Conservation (phyloP, 2,113 vertebrate species). For the Cricetomys ansorgei region DNA sequence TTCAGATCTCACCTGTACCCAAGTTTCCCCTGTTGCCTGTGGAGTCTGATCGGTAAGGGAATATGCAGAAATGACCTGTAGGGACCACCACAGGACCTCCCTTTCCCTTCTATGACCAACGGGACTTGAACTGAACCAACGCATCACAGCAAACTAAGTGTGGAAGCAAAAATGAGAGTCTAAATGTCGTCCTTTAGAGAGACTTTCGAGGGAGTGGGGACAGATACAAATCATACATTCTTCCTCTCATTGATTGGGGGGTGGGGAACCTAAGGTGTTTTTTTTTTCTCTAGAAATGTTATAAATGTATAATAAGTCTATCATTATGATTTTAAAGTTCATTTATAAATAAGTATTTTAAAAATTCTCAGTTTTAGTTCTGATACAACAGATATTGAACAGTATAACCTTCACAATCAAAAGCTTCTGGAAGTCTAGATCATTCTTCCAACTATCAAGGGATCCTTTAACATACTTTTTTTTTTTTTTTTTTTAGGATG, state of each 20-base stretch:
- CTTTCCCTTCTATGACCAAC: constrained; percentile 2
- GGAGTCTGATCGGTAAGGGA: background rate
- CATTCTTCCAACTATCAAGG: constrained; percentile 48
- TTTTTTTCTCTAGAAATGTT: constrained; percentile 15
- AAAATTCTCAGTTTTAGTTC: constrained; percentile 44
- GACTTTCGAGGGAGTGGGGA: background rate
- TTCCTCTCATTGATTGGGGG: background rate
- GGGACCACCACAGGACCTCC: background rate
- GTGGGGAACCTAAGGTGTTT: background rate
- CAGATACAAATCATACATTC: background rate
- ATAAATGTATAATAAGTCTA: background rate
- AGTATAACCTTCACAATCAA: constrained; percentile 18
- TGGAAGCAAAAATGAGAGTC: background rate
- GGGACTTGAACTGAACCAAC: background rate
- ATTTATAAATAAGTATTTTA: constrained; percentile 1
- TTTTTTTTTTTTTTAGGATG: background rate
- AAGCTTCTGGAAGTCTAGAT: background rate
- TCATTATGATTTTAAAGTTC: constrained; percentile 35
- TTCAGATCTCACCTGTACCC: background rate
- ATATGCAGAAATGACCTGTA: background rate
- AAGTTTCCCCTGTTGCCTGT: constrained; percentile 9
- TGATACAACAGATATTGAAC: constrained; percentile 29
- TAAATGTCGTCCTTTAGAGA: background rate
- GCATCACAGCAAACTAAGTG: background rate
- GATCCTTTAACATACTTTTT: background rate